A percentile compares a stretch with the other conserved stretches of the same genome.
phyloP scores from a whole-genome alignment of 2,113 vertebrate genomes.

The Sylvietta virens region DNA sequence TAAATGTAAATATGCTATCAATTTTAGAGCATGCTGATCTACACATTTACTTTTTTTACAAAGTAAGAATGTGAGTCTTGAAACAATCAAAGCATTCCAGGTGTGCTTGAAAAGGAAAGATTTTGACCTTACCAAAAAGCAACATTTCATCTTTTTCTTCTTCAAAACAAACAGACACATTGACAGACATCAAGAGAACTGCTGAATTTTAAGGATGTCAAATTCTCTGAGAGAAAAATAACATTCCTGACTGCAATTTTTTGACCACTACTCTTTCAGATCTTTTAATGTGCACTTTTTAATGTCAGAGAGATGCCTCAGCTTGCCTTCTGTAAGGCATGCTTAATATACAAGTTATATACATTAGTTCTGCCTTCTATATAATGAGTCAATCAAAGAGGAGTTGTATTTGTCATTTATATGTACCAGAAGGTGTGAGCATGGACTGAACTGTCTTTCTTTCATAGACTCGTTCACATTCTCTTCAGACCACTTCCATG shows the following conservation, averaged over 20 bases:
- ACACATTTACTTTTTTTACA: not conserved
- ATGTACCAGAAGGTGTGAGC: not conserved
- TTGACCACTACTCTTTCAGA: not conserved
- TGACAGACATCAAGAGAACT: constrained; percentile 20
- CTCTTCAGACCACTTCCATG: not conserved
- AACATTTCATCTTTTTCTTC: not conserved
- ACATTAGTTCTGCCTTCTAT: constrained; percentile 11
- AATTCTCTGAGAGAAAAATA: not conserved
- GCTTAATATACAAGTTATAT: not conserved
- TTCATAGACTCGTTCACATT: not conserved
- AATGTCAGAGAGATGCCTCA: not conserved
- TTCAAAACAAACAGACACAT: not conserved
- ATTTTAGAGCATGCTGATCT: not conserved
- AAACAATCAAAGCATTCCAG: not conserved
- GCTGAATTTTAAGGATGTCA: constrained; percentile 29
- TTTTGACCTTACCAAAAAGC: not conserved
- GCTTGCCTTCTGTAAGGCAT: not conserved
- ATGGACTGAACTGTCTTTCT: not conserved
- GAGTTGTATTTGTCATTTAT: not conserved
- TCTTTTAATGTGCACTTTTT: not conserved
- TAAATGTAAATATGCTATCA: not conserved
- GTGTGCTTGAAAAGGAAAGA: not conserved
- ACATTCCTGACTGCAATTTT: not conserved
- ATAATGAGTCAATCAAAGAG: constrained; percentile 12
- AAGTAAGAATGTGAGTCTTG: not conserved